phyloP scores from a whole-genome alignment of 1,140 invertebrate genomes.

The Steinernema khuongi region DNA sequence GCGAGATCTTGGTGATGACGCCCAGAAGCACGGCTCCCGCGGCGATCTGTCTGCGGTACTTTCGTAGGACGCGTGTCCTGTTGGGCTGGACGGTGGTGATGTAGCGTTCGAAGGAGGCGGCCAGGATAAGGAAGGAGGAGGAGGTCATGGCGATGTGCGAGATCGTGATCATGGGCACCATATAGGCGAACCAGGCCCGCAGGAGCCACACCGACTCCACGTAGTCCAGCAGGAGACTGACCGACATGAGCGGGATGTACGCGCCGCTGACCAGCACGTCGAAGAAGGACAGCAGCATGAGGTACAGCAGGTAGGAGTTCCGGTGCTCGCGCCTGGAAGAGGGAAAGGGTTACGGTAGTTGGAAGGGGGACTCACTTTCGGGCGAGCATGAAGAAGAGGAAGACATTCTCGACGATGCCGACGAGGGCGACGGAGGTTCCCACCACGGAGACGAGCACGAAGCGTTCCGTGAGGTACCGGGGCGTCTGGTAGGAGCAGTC shows the following conservation, averaged over 20 bases:
- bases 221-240: slow-evolving; percentile 49
- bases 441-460: slow-evolving; percentile 44
- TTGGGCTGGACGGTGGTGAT: slow-evolving; percentile 40
- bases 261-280: slow-evolving; percentile 48
- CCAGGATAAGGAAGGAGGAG: slow-evolving; percentile 50
- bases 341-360: not conserved
- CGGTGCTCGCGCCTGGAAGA: slow-evolving; percentile 45
- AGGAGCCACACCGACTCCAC: slow-evolving; percentile 40
- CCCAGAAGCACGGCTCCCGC: slow-evolving; percentile 40
- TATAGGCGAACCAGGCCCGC: slow-evolving; percentile 46
- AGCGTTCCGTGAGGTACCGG: slow-evolving; percentile 33
- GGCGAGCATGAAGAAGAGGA: slow-evolving; percentile 44
- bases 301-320: slow-evolving; percentile 46
- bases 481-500: slow-evolving; percentile 6
- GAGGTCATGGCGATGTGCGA: slow-evolving; percentile 54
- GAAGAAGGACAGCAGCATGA: slow-evolving; percentile 48
- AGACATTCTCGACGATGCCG: slow-evolving; percentile 43
- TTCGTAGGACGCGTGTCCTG: slow-evolving; percentile 32
- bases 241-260: slow-evolving; percentile 52
- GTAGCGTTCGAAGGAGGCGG: slow-evolving; percentile 51
- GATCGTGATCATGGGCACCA: slow-evolving; percentile 53
- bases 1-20: slow-evolving; percentile 45
- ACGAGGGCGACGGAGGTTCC: slow-evolving; percentile 46
- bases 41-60: slow-evolving; percentile 43
- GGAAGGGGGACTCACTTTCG: slow-evolving; percentile 37